Evolutionary conservation across 1,140 invertebrate species (phyloP).

Genomic region (Psix sp.): DNA sequence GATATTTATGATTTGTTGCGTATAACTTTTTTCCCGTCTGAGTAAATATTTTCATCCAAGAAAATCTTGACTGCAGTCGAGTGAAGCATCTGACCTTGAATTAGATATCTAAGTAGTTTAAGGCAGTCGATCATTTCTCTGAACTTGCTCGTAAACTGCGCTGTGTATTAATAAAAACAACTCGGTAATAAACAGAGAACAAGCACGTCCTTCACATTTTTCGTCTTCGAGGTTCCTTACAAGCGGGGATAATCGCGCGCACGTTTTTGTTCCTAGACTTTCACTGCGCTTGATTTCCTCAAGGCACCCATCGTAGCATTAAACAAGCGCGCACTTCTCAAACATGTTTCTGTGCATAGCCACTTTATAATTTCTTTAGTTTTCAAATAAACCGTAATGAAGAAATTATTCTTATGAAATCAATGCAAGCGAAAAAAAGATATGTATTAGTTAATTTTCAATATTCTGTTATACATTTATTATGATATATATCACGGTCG

Average conservation of each 20-base stretch:
- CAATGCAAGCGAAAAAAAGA: too few species aligned
- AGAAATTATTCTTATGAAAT: too few species aligned
- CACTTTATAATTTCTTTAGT: slow-evolving; percentile 3
- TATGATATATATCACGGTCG: too few species aligned
- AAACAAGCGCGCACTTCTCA: slow-evolving; percentile 24
- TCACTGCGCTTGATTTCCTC: slow-evolving; percentile 49
- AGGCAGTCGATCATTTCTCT: slow-evolving; percentile 29
- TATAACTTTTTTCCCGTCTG: too few species aligned
- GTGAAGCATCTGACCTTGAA: slow-evolving; percentile 44
- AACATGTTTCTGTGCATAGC: not conserved
- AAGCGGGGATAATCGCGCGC: slow-evolving; percentile 20
- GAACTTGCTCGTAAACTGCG: slow-evolving; percentile 42
- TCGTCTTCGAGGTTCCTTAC: slow-evolving; percentile 33
- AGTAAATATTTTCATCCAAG: not conserved
- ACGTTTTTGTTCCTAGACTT: slow-evolving; percentile 47
- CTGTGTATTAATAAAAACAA: slow-evolving; percentile 48
- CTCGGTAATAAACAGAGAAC: slow-evolving; percentile 37
- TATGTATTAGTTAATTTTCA: too few species aligned
- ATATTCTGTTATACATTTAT: too few species aligned
- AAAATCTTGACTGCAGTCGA: too few species aligned
- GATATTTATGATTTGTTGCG: too few species aligned
- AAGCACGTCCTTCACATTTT: slow-evolving; percentile 56
- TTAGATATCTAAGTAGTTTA: slow-evolving; percentile 50
- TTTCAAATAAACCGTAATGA: too few species aligned
- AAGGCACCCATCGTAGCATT: slow-evolving; percentile 10